Base-by-base conservation (phyloP, 2,888 invertebrate genomes). In the Bugulina stolonifera region DNA sequence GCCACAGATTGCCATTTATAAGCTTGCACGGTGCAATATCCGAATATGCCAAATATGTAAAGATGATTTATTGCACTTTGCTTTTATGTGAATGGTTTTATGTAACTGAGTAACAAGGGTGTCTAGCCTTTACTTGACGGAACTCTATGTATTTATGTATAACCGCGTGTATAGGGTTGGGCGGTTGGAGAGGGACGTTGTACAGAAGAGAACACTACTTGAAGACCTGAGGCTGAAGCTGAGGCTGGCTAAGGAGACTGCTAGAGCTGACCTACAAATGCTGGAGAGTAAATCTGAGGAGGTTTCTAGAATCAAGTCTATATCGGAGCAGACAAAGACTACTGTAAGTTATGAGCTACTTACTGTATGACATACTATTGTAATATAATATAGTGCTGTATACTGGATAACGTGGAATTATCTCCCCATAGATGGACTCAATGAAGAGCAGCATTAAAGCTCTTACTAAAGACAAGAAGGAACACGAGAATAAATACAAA, bases 141-240 rank as follows among this genome's bases (percentile, higher is more conserved):
- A n/a, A n/a, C n/a, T n/a, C n/a, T n/a, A n/a, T n/a, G n/a, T n/a
- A 43, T 43, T 10, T 43, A 43, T 43, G 43, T 18, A 5, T 43
- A 18, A 43, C 43, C 18, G 34, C 69, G 43, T 32, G 73, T 73
- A 3, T 76, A 82, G 82, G 74, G 72, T 81, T 3, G 81, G 76
- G 70, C 78, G 80, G 35, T 72, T 79, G 43, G 83, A 83, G 74
- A 76, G 82, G 71, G 83, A 83, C 76, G 77, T 79, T 71, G 78
- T 73, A 43, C 82, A 82, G 76, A 83, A 83, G 75, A 75, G 82
- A n/a, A 78, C 77, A 25, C 75, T 83, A 55, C 73, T 82, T 54
- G 83, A 82, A 71, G 81, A 81, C 73, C 79, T 81, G 73, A 77
- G 78, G 72, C 74, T 77, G 54, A 80, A 81, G 69, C 75, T 82